phyloP scores from a whole-genome alignment of 2,113 vertebrate species.

The Podiceps cristatus region DNA sequence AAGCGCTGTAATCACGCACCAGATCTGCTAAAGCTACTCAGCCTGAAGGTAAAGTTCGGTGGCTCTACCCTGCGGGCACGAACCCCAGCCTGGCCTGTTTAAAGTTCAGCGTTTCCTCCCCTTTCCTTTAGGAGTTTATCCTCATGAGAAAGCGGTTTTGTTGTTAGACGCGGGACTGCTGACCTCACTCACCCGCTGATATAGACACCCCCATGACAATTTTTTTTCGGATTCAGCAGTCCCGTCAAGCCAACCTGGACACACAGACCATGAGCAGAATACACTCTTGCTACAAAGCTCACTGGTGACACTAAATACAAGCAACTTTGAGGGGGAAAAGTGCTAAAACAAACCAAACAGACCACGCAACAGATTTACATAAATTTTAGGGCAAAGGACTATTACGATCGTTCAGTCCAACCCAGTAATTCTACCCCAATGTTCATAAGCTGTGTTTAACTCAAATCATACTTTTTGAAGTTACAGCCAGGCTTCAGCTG shows the following conservation, averaged over 20 bases:
- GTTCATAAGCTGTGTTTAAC: background rate
- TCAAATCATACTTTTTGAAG: background rate
- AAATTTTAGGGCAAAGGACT: background rate
- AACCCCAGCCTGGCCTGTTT: background rate
- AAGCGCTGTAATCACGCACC: rapidly evolving
- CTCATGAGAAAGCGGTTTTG: background rate
- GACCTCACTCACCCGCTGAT: background rate
- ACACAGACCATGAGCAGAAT: background rate
- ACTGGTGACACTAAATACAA: background rate
- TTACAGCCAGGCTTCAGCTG: background rate
- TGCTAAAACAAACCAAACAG: background rate
- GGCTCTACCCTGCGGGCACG: background rate
- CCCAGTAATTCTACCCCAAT: background rate
- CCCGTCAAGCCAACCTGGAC: too few relatives aligned
- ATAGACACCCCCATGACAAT: rapidly evolving
- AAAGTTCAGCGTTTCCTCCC: background rate
- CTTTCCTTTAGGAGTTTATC: background rate
- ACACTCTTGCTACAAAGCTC: background rate
- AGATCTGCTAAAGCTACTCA: background rate
- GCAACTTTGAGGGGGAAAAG: background rate
- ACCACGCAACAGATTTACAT: background rate
- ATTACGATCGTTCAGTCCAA: rapidly evolving
- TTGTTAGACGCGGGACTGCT: background rate
- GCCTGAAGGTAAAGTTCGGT: rapidly evolving
- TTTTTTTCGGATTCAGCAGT: background rate